Percentiles rank a stretch among this genome's conserved stretches.
These are phyloP conservation scores for Coregonus clupeaformis DNA, from an alignment of 2,113 vertebrate genomes.

Conservation along the genomic window DNA sequence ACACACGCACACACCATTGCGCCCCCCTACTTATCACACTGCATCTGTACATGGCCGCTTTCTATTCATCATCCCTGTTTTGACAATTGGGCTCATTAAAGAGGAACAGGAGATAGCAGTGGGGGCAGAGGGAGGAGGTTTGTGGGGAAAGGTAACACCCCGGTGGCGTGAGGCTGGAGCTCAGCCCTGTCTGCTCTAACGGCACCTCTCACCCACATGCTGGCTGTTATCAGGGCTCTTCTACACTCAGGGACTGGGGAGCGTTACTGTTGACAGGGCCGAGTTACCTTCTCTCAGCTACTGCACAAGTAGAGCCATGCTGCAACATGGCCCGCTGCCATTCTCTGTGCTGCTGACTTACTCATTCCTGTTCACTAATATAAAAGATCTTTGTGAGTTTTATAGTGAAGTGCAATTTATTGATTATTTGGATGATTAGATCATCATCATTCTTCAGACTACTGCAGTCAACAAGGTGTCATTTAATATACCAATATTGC, in stretches of 20 bases:
- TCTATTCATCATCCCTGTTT: slow-evolving; percentile 17
- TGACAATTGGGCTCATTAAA: slow-evolving; percentile 25
- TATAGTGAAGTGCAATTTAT: no score
- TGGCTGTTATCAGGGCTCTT: slow-evolving; percentile 31
- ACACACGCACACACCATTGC: not conserved
- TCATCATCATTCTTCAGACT: no score
- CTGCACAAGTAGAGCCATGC: slow-evolving; percentile 22
- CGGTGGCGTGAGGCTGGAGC: slow-evolving; percentile 22
- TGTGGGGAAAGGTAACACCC: not conserved
- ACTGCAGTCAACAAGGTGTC: no score
- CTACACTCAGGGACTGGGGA: not conserved
- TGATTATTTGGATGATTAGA: no score
- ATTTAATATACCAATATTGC: not conserved
- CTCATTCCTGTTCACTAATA: no score
- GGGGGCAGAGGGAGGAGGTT: no score
- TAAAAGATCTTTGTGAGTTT: no score
- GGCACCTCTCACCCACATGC: slow-evolving; percentile 23
- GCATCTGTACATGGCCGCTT: slow-evolving; percentile 23
- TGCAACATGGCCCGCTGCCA: not conserved
- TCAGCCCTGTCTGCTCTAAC: slow-evolving; percentile 19
- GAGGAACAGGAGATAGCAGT: not conserved
- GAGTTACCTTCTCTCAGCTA: not conserved
- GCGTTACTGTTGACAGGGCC: not conserved
- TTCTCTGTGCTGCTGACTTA: no score
- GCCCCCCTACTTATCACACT: slow-evolving; percentile 4